Evolutionary conservation across 2,113 vertebrate genomes (phyloP).

Genomic region (Tapirus terrestris): DNA sequence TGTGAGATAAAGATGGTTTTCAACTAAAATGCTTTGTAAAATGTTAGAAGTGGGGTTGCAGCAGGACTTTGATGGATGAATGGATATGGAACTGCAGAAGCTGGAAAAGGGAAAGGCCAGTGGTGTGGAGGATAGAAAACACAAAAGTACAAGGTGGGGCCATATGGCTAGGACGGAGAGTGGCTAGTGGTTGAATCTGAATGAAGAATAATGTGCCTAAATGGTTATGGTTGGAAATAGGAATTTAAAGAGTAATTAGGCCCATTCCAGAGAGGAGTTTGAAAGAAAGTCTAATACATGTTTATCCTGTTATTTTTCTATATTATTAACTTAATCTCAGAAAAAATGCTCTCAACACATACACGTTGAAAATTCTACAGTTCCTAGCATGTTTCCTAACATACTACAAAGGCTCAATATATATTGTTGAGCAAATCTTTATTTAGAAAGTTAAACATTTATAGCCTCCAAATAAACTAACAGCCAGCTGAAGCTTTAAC

Average conservation of each 20-base stretch:
- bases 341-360: not conserved
- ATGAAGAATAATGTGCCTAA: not conserved
- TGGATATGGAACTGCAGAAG: not conserved
- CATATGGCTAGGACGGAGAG: not conserved
- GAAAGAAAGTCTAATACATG: not conserved
- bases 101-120: not conserved
- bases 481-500: not conserved
- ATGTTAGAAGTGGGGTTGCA: not conserved
- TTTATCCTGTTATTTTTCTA: not conserved
- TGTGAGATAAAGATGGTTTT: not conserved
- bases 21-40: not conserved
- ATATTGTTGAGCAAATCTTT: not conserved
- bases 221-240: not conserved
- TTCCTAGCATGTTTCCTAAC: not conserved
- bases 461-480: not conserved
- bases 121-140: not conserved
- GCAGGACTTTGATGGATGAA: not conserved
- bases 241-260: not conserved
- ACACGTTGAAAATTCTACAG: not conserved
- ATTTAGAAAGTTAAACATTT: constrained; percentile 10
- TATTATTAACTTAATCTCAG: not conserved
- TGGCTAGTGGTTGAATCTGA: not conserved
- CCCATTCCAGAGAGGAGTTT: not conserved
- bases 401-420: not conserved
- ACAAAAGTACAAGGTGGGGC: not conserved